Percentiles rank a stretch among this genome's conserved stretches.
These are phyloP conservation scores for Lemur catta DNA, from an alignment of 2,797 vertebrate species.

Conservation along the genomic window DNA sequence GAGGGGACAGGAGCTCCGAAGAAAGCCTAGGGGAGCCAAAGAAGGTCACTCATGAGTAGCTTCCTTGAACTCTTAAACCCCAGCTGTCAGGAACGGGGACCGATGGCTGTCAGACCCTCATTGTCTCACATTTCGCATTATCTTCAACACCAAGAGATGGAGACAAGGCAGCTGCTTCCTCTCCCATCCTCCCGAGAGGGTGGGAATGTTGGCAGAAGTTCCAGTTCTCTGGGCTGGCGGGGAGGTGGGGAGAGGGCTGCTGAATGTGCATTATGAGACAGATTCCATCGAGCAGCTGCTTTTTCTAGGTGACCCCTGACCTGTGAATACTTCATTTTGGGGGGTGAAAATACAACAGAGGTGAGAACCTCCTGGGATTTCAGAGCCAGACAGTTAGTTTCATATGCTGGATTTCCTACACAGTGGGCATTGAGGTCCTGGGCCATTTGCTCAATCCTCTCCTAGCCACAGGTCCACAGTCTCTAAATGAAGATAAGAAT, in stretches of 20 bases:
- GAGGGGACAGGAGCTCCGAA: not conserved
- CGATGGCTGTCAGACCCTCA: not conserved
- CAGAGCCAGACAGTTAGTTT: not conserved
- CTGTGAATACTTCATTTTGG: not conserved
- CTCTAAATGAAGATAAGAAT: not conserved
- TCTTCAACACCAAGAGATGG: not conserved
- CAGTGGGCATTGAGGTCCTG: rapidly evolving
- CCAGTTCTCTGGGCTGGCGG: not conserved
- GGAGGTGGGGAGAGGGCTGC: not conserved
- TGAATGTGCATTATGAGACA: not conserved
- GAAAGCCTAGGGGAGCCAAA: not conserved
- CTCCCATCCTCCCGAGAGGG: not conserved
- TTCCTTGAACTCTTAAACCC: not conserved
- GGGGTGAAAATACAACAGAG: not conserved
- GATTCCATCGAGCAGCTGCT: rapidly evolving
- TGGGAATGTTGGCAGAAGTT: not conserved
- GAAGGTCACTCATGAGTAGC: rapidly evolving
- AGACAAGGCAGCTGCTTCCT: not conserved
- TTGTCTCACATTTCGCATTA: rapidly evolving
- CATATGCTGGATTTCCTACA: not conserved
- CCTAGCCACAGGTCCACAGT: no score
- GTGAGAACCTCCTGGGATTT: not conserved
- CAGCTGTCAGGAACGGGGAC: not conserved
- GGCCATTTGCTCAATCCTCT: not conserved
- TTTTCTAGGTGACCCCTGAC: not conserved